Conservation (phyloP, 2,888 invertebrate species). For the Bruchidius siliquastri region DNA sequence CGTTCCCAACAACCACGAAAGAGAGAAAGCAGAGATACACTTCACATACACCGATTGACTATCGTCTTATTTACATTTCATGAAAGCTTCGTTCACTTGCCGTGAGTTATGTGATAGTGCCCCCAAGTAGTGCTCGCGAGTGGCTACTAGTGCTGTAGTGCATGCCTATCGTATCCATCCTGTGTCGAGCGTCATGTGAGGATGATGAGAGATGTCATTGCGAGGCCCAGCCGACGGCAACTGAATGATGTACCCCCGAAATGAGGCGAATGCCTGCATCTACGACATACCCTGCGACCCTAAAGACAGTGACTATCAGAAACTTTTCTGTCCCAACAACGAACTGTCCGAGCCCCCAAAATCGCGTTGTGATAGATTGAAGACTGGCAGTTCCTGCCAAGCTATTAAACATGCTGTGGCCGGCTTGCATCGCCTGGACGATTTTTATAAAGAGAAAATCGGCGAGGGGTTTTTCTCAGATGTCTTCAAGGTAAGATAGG, state of each 20-base stretch:
- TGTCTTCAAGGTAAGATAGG: conserved; percentile 84
- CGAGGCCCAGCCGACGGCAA: neutral
- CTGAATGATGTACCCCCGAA: conserved; percentile 27
- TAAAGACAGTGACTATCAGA: conserved; percentile 42
- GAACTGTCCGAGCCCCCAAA: conserved; percentile 45
- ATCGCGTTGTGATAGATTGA: conserved; percentile 50
- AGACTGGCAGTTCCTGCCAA: conserved; percentile 77
- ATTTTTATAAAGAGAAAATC: conserved; percentile 89
- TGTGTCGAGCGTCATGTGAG: neutral
- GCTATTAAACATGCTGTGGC: conserved; percentile 89
- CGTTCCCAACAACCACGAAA: neutral
- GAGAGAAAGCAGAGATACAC: neutral
- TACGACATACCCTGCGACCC: conserved; percentile 47
- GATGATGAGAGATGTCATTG: too few relatives aligned
- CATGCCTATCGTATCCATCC: neutral
- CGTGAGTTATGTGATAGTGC: neutral
- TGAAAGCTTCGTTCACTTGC: neutral
- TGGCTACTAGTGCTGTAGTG: neutral
- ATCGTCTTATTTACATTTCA: neutral
- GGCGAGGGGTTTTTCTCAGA: conserved; percentile 96
- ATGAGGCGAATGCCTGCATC: conserved; percentile 28
- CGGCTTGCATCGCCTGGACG: conserved; percentile 86
- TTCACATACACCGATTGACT: neutral
- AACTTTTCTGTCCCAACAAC: conserved; percentile 44
- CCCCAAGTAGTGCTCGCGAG: neutral